phyloP scores from a whole-genome alignment of 2,113 vertebrate genomes.

The Abramis brama region DNA sequence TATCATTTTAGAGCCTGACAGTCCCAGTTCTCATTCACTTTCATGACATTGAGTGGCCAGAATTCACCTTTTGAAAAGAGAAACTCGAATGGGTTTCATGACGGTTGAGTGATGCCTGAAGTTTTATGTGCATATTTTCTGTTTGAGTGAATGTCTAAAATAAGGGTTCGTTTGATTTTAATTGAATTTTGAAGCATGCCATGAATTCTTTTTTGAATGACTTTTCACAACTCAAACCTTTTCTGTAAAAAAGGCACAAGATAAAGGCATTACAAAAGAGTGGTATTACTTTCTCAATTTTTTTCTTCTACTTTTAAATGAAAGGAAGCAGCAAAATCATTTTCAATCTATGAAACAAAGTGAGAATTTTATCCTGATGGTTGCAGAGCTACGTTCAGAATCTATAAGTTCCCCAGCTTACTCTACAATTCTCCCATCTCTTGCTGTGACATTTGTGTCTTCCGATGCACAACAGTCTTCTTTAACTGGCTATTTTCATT shows the following conservation, averaged over 20 bases:
- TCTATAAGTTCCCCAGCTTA: slow-evolving; percentile 7
- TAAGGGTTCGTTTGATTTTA: neutral
- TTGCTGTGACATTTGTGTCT: neutral
- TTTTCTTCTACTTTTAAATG: neutral
- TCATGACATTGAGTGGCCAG: neutral
- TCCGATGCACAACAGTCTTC: slow-evolving; percentile 32
- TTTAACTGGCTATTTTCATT: slow-evolving; percentile 53
- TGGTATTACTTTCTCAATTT: neutral
- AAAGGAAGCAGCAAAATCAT: neutral
- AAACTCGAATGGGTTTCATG: neutral
- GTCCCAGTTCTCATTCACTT: neutral
- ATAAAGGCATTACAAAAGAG: neutral
- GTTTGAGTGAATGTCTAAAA: neutral
- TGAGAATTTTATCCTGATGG: neutral
- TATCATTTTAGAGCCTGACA: neutral
- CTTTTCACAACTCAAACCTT: neutral
- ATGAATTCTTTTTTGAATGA: neutral
- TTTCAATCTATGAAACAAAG: slow-evolving; percentile 10
- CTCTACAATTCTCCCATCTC: slow-evolving; percentile 17
- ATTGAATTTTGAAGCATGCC: neutral
- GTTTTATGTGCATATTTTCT: neutral
- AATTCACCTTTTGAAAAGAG: neutral
- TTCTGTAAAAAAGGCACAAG: neutral
- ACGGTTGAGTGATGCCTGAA: neutral
- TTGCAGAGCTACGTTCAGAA: neutral